Evolutionary conservation across 2,888 invertebrate species (phyloP).

Genomic region (Drosophila anomalata): DNA sequence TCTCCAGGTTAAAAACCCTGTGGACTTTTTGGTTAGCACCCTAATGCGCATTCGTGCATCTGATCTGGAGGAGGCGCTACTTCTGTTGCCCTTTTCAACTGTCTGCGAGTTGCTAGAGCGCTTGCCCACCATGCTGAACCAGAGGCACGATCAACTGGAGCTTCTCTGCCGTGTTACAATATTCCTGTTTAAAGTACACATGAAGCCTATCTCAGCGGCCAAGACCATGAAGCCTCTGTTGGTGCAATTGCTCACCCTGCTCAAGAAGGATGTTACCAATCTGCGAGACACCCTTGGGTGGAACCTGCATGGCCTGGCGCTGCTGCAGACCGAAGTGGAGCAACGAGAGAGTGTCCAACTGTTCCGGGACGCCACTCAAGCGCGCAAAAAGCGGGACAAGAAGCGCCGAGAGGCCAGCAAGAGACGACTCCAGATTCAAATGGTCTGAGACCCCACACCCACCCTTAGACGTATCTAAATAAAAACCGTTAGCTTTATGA

Average conservation of each 20-base stretch:
- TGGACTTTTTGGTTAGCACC: conserved; percentile 92
- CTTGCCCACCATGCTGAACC: conserved; percentile 88
- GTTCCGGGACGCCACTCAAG: conserved; percentile 90
- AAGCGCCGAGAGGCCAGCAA: conserved; percentile 75
- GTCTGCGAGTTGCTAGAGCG: conserved; percentile 91
- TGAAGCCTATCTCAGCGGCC: conserved; percentile 91
- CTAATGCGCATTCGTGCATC: conserved; percentile 92
- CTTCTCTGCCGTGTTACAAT: conserved; percentile 90
- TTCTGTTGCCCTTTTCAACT: conserved; percentile 92
- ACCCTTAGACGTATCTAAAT: conserved; percentile 24
- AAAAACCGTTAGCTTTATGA: conserved; percentile 22
- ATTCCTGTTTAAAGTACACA: conserved; percentile 91
- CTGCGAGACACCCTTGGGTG: conserved; percentile 92
- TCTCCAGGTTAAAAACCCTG: conserved; percentile 88
- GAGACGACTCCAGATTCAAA: conserved; percentile 75
- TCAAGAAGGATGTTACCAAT: conserved; percentile 74
- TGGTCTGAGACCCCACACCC: conserved; percentile 44
- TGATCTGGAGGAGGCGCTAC: conserved; percentile 94
- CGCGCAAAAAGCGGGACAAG: conserved; percentile 87
- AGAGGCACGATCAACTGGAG: conserved; percentile 89
- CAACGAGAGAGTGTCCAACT: conserved; percentile 89
- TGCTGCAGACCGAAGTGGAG: conserved; percentile 90
- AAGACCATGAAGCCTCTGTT: conserved; percentile 86
- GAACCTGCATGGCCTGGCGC: conserved; percentile 92
- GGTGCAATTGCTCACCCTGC: conserved; percentile 67